Percentiles rank a stretch among this genome's conserved stretches.
Evolutionary conservation across 1,140 invertebrate species (phyloP).

Genomic region (Mactra quadrangularis): DNA sequence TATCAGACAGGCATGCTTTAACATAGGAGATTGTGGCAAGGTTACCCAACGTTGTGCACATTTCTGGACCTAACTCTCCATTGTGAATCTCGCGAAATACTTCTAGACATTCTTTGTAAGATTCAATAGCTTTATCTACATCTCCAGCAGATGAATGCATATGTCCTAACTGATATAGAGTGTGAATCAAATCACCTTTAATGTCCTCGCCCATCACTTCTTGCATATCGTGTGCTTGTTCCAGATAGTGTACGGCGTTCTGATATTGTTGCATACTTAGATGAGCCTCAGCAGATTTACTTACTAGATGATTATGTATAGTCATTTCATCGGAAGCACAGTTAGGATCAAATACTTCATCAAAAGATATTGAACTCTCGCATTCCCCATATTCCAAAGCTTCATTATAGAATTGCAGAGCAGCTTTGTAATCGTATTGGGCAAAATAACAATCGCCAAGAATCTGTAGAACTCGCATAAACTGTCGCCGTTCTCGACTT

Average conservation of each 20-base stretch:
- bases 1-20: conserved; percentile 81
- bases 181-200: conserved; percentile 78
- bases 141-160: conserved; percentile 80
- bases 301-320: conserved; percentile 80
- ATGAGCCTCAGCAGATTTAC: conserved; percentile 80
- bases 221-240: conserved; percentile 80
- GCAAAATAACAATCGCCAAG: conserved; percentile 81
- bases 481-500: conserved; percentile 75
- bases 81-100: conserved; percentile 79
- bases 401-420: conserved; percentile 79
- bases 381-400: conserved; percentile 78
- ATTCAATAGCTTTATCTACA: conserved; percentile 81
- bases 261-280: conserved; percentile 82
- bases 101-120: conserved; percentile 79
- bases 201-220: conserved; percentile 81
- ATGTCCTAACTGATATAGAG: conserved; percentile 79
- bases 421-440: conserved; percentile 81
- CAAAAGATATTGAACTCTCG: conserved; percentile 72
- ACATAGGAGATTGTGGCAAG: conserved; percentile 81
- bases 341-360: conserved; percentile 76
- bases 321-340: conserved; percentile 79
- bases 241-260: conserved; percentile 79
- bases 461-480: conserved; percentile 79
- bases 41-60: conserved; percentile 79
- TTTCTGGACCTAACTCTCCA: conserved; percentile 78